A percentile compares a stretch with the other conserved stretches of the same genome.
phyloP scores from a whole-genome alignment of 37 sponge, comb jelly and placozoan species.

The Dysidea cf. avara region DNA sequence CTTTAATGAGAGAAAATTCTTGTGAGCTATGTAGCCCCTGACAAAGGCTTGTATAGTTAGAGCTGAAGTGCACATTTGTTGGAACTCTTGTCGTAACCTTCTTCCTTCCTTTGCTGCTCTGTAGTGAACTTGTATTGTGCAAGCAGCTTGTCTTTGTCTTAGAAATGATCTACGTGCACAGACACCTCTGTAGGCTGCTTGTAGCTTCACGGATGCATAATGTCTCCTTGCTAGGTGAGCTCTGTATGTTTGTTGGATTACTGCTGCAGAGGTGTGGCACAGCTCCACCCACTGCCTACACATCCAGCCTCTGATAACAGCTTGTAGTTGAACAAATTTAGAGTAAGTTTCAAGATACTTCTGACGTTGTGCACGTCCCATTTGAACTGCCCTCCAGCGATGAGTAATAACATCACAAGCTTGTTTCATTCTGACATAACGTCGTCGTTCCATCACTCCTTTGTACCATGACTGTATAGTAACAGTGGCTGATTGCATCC shows the following conservation, averaged over 20 bases:
- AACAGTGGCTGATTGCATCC: conserved; percentile 13
- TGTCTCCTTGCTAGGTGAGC: conserved; percentile 4
- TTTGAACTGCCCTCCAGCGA: too few species aligned
- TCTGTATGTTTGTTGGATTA: conserved; percentile 50
- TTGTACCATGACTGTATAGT: background rate
- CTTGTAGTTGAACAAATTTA: too few species aligned
- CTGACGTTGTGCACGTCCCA: too few species aligned
- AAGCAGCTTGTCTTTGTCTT: conserved; percentile 25
- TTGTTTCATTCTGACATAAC: background rate
- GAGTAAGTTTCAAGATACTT: too few species aligned
- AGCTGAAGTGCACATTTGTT: background rate
- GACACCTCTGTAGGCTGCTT: conserved; percentile 23
- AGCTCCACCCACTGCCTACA: conserved; percentile 4
- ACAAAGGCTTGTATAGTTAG: conserved; percentile 9
- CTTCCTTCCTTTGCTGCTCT: conserved; percentile 35
- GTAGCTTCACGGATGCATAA: conserved; percentile 10
- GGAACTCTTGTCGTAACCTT: conserved; percentile 13
- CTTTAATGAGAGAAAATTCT: too few species aligned
- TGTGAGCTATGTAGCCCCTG: too few species aligned
- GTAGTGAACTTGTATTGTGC: conserved; percentile 48
- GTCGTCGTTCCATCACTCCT: conserved; percentile 25
- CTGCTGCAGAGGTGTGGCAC: conserved; percentile 31
- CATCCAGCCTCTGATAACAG: conserved; percentile 20
- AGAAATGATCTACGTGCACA: conserved; percentile 23
- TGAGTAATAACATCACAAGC: too few species aligned